Evolutionary conservation across 2,888 invertebrate genomes (phyloP), one percentile per base, ranked within the genome.

Genomic region (Cryptus armator): DNA sequence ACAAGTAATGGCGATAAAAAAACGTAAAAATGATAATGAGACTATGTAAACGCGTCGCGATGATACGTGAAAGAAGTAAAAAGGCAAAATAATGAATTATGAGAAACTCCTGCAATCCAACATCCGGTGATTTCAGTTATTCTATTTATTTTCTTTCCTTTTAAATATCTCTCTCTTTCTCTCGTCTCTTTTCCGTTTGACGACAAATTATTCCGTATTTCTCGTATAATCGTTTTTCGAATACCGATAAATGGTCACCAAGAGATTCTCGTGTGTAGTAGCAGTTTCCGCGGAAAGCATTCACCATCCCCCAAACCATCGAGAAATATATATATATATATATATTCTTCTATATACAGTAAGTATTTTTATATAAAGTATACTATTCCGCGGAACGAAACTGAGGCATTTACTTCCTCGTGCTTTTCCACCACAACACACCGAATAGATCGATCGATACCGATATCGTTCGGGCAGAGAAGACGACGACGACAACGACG

Each of bases 401-500:
- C 90, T 87, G 81, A 86, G 78, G 85, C 75, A 84, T 86, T 86
- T 82, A 86, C 78, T 86, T 84, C 84, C 87, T 87, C 84, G 86
- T 86, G 81, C 86, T 82, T 70, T 78, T 86, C 72, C 67, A 84
- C 79, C 78, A 66, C 75, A 81, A 81, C 72, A 66, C 75, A 76
- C 79, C 80, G 77, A 67, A 46, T 80, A 84, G 87, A 79, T 86
- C 86, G 87, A 84, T 86, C 82, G 86, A 83, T 83, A 84, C 82
- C 84, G 88, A 86, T 85, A 84, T 87, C 70, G 81, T 81, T 82
- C 71, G 62, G 83, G 79, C 83, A 77, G 81, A 48, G 80, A 72
- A 72, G 81, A 67, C 71, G 75, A 83, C 74, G 81, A 79, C 70
- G 79, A 76, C 71, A 80, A 78, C 70, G 81, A 83, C 76, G 78